These are phyloP conservation scores for Tetropium fuscum DNA, from an alignment of 2,888 invertebrate species.

Conservation along the genomic window DNA sequence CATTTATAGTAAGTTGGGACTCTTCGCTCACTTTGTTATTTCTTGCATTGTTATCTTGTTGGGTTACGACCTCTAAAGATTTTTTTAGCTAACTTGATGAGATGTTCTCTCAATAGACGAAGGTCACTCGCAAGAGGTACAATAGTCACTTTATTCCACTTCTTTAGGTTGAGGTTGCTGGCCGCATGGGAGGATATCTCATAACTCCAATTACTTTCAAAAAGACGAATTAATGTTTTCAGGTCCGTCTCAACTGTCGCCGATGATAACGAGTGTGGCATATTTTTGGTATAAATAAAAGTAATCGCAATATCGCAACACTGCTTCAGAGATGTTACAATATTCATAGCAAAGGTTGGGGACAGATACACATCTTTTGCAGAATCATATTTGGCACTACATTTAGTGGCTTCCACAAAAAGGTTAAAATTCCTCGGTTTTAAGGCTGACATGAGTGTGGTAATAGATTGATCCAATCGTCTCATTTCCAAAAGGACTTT, in stretches of 20 bases:
- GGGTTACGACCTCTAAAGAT: no score
- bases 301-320: neutral
- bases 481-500: slow-evolving; percentile 34
- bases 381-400: neutral
- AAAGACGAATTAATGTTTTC: slow-evolving; percentile 32
- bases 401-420: neutral
- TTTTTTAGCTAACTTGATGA: neutral
- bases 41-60: no score
- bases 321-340: slow-evolving; percentile 23
- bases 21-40: no score
- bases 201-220: slow-evolving; percentile 37
- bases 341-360: slow-evolving; percentile 16
- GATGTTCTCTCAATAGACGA: neutral
- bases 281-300: neutral
- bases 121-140: slow-evolving; percentile 24
- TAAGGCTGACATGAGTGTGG: neutral
- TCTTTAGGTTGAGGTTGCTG: slow-evolving; percentile 31
- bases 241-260: slow-evolving; percentile 36
- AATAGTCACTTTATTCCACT: slow-evolving; percentile 30
- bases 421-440: neutral
- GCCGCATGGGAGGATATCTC: slow-evolving; percentile 33
- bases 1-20: no score
- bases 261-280: neutral
- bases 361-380: neutral
- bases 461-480: slow-evolving; percentile 17